Conservation (phyloP, 2,888 invertebrate genomes). For the Creontiades dilutus region DNA sequence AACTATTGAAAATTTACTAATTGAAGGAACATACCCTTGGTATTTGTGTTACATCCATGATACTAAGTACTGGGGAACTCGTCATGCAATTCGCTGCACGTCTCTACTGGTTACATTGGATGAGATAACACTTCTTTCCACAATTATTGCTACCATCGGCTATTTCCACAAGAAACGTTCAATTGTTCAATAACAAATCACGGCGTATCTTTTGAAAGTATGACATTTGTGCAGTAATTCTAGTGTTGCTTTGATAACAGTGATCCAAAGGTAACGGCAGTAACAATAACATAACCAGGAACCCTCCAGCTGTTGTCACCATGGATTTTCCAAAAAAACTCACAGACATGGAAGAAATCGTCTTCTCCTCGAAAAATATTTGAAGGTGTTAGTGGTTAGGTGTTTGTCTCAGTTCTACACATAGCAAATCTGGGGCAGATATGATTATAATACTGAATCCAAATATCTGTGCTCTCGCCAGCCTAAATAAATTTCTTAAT, state of each 20-base stretch:
- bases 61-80: neutral
- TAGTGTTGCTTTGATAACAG: neutral
- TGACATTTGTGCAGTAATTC: neutral
- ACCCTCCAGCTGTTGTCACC: neutral
- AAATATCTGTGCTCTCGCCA: too few species aligned
- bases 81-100: neutral
- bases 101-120: neutral
- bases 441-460: too few species aligned
- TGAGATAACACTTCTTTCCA: neutral
- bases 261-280: conserved; percentile 9
- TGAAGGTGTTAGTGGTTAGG: too few species aligned
- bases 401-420: too few species aligned
- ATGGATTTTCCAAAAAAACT: neutral
- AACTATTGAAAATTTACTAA: too few species aligned
- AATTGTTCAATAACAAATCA: neutral
- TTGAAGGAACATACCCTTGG: neutral
- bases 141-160: neutral
- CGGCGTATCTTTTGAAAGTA: neutral
- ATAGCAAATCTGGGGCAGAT: too few species aligned
- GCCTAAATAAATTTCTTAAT: too few species aligned
- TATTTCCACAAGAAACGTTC: neutral
- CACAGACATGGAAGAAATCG: too few species aligned
- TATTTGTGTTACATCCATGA: conserved; percentile 28
- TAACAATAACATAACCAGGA: neutral
- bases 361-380: too few species aligned